Evolutionary conservation across 2,113 vertebrate genomes (phyloP), one percentile per base, ranked within the genome.

Genomic region (Tragulus kanchil): DNA sequence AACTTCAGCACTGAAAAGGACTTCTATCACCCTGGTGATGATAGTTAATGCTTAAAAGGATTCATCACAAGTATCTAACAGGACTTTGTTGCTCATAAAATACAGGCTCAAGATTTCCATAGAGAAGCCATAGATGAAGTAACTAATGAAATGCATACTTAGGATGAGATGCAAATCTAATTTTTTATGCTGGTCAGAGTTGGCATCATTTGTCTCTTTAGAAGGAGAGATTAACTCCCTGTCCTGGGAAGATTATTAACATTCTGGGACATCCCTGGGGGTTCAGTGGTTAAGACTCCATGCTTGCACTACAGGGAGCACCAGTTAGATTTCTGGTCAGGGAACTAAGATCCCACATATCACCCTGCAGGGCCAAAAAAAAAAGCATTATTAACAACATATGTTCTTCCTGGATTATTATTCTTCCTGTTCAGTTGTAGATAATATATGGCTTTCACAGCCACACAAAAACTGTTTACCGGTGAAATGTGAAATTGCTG

Each of bases 41-140:
- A 42, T 56, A 58, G 4, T 90, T 93, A 88, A 95, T 95, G 36
- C 81, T 86, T 36, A 96, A 83, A 85, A 58, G 45, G 19, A 88
- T 84, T 85, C 50, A 82, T 77, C 54, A 62, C 8, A 54, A 5
- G 16, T 15, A 83, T 56, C 14, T 23, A 89, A 42, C n/a, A 54
- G 4, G 28, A 62, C 16, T 95, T 96, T 94, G 54, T 73, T 93
- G 64, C 64, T 94, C 25, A 84, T 97, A 56, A 98, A 85, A 87
- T 25, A 69, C 0, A 92, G 45, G n/a, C 16, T 91, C 23, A 65
- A 28, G 19, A 45, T 77, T 97, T 91, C 84, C 67, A 89, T 14
- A 45, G 64, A 94, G 81, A 77, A 94, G 91, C 69, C 64, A 36
- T 23, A 87, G 56, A 45, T 82, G 52, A 88, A 75, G 23, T 88